A percentile compares a stretch with the other conserved stretches of the same genome.
These are phyloP conservation scores for Phyllostomus discolor DNA, from an alignment of 2,113 vertebrate genomes.

Conservation along the genomic window DNA sequence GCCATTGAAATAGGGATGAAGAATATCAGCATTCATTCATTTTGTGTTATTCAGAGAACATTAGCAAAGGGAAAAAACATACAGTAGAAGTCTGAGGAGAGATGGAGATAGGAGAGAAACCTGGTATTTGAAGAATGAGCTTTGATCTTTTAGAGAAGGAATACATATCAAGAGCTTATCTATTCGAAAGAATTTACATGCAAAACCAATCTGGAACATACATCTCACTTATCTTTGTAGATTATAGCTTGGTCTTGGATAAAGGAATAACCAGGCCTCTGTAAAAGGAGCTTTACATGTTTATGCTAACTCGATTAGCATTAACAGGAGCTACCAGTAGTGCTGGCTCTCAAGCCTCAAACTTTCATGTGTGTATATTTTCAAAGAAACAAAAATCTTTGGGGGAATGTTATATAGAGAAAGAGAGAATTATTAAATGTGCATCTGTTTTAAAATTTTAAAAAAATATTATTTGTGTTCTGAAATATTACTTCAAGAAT, in stretches of 20 bases:
- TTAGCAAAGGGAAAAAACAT: background rate
- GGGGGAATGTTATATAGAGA: background rate
- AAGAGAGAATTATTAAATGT: background rate
- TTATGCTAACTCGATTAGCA: constrained; percentile 63
- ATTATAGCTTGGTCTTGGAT: background rate
- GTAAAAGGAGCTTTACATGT: constrained; percentile 47
- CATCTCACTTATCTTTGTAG: constrained; percentile 57
- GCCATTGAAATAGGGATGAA: background rate
- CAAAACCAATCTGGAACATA: constrained; percentile 42
- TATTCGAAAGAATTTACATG: constrained; percentile 50
- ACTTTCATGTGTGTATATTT: background rate
- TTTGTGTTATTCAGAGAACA: background rate
- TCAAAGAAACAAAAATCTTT: background rate
- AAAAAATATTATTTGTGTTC: background rate
- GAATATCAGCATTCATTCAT: constrained; percentile 16
- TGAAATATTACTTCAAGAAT: background rate
- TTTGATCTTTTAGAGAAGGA: constrained; percentile 58
- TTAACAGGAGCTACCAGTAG: background rate
- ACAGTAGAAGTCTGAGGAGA: background rate
- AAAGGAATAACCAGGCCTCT: background rate
- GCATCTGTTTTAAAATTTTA: background rate
- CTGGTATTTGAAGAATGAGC: constrained; percentile 54
- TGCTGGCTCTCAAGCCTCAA: background rate
- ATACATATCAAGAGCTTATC: constrained; percentile 35
- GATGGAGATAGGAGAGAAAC: background rate